phyloP scores from a whole-genome alignment of 2,797 vertebrate species.

The Enteromius treurensis region DNA sequence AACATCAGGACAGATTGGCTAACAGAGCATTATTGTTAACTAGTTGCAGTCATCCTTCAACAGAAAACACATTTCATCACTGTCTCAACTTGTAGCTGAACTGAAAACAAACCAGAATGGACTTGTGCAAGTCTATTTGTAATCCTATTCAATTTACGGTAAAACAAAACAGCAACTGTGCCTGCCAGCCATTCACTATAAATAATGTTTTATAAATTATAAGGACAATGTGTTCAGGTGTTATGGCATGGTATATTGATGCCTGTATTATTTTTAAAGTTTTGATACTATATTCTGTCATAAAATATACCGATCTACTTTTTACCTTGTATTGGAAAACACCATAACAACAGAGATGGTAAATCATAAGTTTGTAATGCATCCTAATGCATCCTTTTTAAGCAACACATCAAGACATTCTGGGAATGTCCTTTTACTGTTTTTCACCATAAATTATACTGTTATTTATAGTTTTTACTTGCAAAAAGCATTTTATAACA shows the following conservation, averaged over 20 bases:
- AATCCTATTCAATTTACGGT: neutral
- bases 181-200: neutral
- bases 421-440: neutral
- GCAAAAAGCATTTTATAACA: neutral
- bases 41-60: conserved; percentile 53
- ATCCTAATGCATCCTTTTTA: neutral
- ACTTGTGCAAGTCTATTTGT: neutral
- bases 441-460: neutral
- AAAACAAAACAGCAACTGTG: neutral
- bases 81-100: conserved; percentile 30
- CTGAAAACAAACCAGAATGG: neutral
- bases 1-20: conserved; percentile 59
- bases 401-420: too few species aligned
- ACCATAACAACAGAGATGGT: neutral
- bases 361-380: neutral
- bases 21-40: conserved; percentile 18
- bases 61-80: conserved; percentile 59
- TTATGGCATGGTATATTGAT: neutral
- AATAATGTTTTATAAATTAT: neutral
- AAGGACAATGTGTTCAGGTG: neutral
- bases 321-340: neutral
- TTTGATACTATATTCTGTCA: neutral
- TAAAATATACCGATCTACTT: neutral
- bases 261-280: neutral
- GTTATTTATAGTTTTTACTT: neutral